Evolutionary conservation across 2,113 vertebrate species (phyloP), one percentile per base, ranked within the genome.

Genomic region (Amblyornis subalaris): DNA sequence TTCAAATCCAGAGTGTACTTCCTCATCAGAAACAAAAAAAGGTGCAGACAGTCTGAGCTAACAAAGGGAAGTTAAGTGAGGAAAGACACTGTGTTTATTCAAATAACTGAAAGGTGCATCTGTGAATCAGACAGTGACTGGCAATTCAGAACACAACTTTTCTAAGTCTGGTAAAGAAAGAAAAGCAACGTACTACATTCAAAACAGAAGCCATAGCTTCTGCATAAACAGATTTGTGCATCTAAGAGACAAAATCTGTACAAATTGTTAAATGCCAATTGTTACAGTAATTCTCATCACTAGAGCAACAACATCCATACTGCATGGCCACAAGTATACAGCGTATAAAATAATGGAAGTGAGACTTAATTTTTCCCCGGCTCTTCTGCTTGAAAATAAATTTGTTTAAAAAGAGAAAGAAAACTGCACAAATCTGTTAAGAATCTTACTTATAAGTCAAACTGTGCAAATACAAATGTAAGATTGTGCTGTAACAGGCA

Each of bases 401-500:
- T 85, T 87, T 82, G 70, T 91, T 94, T n/a, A 60, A 71, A 84
- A 80, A 36, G 4, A 77, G 31, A 79, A 84, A 67, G 44, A 84
- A 82, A 94, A 85, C 55, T 84, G 88, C 85, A 94, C 77, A 97
- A 95, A 94, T 95, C 67, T 95, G 94, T 88, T 94, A 92, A 81
- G 92, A 95, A 94, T 85, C 70, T 96, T 66, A 74, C 42, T 83
- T 89, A 88, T 71, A 72, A 93, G 91, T 88, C 94, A 90, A 96
- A 92, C 95, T 89, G 89, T 96, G 96, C 95, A 94, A 91, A 88
- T 53, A 86, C 25, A 89, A 95, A 87, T 90, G 89, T 93, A 74
- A 96, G 95, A 96, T 84, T 94, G 72, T 93, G 96, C 93, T 89
- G 88, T 94, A 90, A 96, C 77, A 96, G 92, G 96, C 95, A 97